Base-by-base conservation (phyloP, 2,888 invertebrate genomes). In the Caenorhabditis imperialis region DNA sequence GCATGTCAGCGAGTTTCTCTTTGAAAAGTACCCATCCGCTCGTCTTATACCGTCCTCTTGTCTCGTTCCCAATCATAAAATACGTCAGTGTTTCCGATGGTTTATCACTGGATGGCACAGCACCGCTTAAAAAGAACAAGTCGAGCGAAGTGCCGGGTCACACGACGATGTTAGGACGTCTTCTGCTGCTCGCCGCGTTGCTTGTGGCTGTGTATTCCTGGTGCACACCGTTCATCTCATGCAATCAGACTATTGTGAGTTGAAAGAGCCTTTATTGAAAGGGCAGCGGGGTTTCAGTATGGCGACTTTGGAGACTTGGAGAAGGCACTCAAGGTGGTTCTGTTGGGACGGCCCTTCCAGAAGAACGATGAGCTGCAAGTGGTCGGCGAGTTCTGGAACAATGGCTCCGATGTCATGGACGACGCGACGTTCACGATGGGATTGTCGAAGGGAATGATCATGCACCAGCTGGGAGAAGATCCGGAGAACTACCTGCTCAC, bases 161-260 rank as follows among this genome's bases (percentile, higher is more conserved):
- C 35, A 53, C 58, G 18, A 40, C n/a, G 45, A 69, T 58, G 57
- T 58, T 69, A 27, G 45, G 44, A 53, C 67, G 42, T 58, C 38
- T 58, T 10, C 22, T 69, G 44, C 37, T 58, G 5, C 58, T 69
- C 30, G 57, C 51, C 37, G 35, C 50, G 22, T 51, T 47, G 8
- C 38, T 53, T 27, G 47, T 50, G 18, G 57, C 16, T 3, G 67
- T 27, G 4, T 58, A 69, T 35, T 44, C 58, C 1, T 69, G 51
- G 67, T 69, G 67, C n/a, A 69, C 67, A 6, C 67, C 67, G 14
- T 69, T 69, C 53, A 45, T 69, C 27, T 44, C 58, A 3, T 69
- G 67, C 27, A 69, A 69, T 45, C 58, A 58, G 27, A 69, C 67
- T 30, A 45, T 69, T 14, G 67, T 69, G 12, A 54, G 63, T 51